Conservation (phyloP, 2,797 vertebrate species). For the Rhinoraja longicauda region DNA sequence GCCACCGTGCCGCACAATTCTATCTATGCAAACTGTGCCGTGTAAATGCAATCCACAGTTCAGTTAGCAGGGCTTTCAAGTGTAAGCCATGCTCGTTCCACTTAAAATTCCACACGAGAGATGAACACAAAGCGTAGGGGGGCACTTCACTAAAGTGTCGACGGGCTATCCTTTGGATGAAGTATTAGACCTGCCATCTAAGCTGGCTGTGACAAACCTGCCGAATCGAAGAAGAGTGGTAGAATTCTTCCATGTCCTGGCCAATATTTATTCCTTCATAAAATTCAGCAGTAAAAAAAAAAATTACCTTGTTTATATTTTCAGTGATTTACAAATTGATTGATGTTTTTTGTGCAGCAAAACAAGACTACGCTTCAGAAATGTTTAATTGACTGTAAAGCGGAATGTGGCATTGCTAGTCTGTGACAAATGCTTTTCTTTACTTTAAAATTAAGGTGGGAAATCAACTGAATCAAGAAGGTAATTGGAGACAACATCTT, state of each 20-base stretch:
- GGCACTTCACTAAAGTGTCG: neutral
- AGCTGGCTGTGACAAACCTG: neutral
- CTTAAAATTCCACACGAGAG: neutral
- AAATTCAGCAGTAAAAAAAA: neutral
- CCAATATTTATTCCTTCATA: neutral
- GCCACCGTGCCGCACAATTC: too few species aligned
- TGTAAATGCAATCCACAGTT: neutral
- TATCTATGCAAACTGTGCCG: neutral
- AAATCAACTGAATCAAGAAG: neutral
- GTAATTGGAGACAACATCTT: neutral
- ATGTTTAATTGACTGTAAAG: neutral
- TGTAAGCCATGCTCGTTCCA: neutral
- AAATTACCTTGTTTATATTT: neutral
- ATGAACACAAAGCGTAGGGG: neutral
- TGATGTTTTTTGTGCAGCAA: neutral
- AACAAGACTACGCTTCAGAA: neutral
- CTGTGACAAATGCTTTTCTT: neutral
- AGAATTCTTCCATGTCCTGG: neutral
- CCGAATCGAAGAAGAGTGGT: neutral
- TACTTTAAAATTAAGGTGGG: neutral
- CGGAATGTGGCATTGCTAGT: too few species aligned
- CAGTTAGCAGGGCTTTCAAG: neutral
- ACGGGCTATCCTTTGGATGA: neutral
- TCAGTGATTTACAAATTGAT: neutral
- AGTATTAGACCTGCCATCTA: neutral